Base-by-base conservation (phyloP, 1,140 invertebrate species). In the Trachymyrmex septentrionalis region DNA sequence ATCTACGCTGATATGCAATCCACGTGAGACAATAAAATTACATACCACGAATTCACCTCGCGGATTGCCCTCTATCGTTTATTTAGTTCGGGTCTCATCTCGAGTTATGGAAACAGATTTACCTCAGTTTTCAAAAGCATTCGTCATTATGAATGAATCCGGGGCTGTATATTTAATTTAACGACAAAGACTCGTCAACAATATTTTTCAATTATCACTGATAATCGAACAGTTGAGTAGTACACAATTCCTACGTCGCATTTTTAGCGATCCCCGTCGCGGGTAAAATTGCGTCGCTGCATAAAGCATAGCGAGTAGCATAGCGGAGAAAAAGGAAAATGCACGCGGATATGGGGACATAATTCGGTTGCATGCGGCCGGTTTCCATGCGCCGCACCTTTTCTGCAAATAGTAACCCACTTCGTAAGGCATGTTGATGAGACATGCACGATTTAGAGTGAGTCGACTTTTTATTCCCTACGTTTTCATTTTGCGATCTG, bases 341-440 rank as follows among this genome's bases (percentile, higher is more conserved):
- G 76, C 38, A 21, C 59, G 64, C 59, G 64, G 14, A 12, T 34
- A 27, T 24, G 27, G 72, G 16, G 9, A 55, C 59, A 48, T 78
- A 87, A 87, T 86, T 87, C 66, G 66, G 75, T 85, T 73, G 34
- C 50, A 80, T 44, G 55, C 73, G n/a, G 48, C 78, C 3, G 34
- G 59, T 55, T 75, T 73, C 30, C 82, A 53, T 30, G 63, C n/a
- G 55, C 14, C 12, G 48, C 9, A 9, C 53, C 24, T 12, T 84
- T 55, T 48, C 80, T 44, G 38, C 80, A 50, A 78, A 48, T 86
- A 19, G 64, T 64, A 61, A 61, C 38, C 48, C 14, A 53, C 80
- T 85, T 87, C 81, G 69, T 87, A 63, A 85, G 63, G 63, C 69
- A 87, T 75, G 86, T 76, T 87, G 86, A 85, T 87, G 81, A 85